Conservation (phyloP, 2,888 invertebrate genomes). For the Mantis religiosa region DNA sequence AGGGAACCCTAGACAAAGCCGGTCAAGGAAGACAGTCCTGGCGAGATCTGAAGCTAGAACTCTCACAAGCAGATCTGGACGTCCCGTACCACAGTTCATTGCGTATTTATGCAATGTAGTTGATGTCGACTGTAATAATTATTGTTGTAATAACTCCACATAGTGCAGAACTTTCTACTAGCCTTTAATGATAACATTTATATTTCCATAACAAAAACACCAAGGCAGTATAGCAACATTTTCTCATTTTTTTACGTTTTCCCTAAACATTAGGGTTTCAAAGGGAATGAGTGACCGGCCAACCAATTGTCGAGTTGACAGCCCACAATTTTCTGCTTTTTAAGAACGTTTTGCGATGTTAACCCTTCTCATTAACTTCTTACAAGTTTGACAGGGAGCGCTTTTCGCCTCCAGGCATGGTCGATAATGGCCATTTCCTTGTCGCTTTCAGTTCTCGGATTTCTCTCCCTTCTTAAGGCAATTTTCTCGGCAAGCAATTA, state of each 20-base stretch:
- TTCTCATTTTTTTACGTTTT: neutral
- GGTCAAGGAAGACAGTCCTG: too few species aligned
- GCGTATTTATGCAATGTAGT: too few species aligned
- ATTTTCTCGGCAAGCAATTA: neutral
- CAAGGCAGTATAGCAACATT: too few species aligned
- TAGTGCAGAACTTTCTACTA: too few species aligned
- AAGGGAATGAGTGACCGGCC: neutral
- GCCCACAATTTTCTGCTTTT: neutral
- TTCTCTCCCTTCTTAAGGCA: neutral
- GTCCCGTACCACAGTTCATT: too few species aligned
- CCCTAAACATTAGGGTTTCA: neutral
- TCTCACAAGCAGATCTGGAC: too few species aligned
- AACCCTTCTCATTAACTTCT: neutral
- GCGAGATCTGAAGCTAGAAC: too few species aligned
- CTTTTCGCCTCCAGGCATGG: neutral
- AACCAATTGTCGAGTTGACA: neutral
- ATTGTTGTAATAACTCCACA: too few species aligned
- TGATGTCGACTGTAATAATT: too few species aligned
- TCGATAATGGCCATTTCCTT: neutral
- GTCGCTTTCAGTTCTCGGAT: neutral
- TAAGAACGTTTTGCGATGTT: neutral
- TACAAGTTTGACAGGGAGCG: neutral
- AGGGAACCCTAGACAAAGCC: too few species aligned
- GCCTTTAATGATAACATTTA: too few species aligned
- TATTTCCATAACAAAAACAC: too few species aligned